A percentile compares a stretch with the other conserved stretches of the same genome.
phyloP scores from a whole-genome alignment of 1,140 invertebrate genomes.

The Drosophila ogumai region DNA sequence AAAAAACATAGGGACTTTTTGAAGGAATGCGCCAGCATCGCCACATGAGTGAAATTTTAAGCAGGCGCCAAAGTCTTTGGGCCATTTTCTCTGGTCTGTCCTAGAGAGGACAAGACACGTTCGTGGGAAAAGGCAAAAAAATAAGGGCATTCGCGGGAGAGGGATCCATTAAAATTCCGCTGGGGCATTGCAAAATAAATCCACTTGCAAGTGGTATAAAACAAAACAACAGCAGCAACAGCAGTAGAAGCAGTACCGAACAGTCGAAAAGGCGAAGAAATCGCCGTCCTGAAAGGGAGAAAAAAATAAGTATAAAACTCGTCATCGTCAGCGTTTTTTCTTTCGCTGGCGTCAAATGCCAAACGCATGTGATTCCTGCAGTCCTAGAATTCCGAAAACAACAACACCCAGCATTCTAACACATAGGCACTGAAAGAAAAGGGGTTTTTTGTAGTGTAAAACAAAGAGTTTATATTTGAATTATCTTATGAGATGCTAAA shows the following conservation, averaged over 20 bases:
- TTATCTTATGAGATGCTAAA: not conserved
- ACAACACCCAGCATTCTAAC: slow-evolving; percentile 15
- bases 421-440: slow-evolving; percentile 10
- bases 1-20: slow-evolving; percentile 12
- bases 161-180: slow-evolving; percentile 77
- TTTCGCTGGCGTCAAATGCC: slow-evolving; percentile 71
- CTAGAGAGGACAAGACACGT: slow-evolving; percentile 61
- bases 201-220: slow-evolving; percentile 76
- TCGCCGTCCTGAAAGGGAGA: slow-evolving; percentile 14
- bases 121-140: slow-evolving; percentile 24
- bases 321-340: slow-evolving; percentile 74
- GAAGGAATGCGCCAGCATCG: slow-evolving; percentile 43
- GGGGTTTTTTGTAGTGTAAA: too few species aligned
- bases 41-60: slow-evolving; percentile 79
- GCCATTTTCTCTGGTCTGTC: slow-evolving; percentile 50
- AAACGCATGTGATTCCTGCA: slow-evolving; percentile 78
- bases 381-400: slow-evolving; percentile 35
- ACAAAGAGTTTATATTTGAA: not conserved
- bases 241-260: not conserved
- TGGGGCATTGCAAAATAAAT: slow-evolving; percentile 81
- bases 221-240: slow-evolving; percentile 50
- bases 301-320: slow-evolving; percentile 50
- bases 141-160: slow-evolving; percentile 8
- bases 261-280: slow-evolving; percentile 35
- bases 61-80: slow-evolving; percentile 66